A percentile compares a stretch with the other conserved stretches of the same genome.
Conservation (phyloP, 1,140 invertebrate genomes). For the Aphaenogaster ashmeadi region DNA sequence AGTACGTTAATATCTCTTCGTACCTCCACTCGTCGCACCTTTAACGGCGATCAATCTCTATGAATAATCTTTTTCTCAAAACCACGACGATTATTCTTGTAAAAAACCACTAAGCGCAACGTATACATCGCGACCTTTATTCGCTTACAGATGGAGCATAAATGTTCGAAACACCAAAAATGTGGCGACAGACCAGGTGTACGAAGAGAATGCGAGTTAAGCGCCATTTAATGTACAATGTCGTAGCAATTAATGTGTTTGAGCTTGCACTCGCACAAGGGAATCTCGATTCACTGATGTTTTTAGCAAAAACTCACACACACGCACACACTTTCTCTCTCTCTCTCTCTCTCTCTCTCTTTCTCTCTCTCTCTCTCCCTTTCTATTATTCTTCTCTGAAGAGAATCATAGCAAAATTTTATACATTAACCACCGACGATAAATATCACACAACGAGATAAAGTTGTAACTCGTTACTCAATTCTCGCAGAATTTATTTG, state of each 20-base stretch:
- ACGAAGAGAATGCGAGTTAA: background rate
- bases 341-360: conserved; percentile 1
- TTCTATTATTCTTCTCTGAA: conserved; percentile 44
- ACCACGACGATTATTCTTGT: background rate
- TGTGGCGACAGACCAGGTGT: background rate
- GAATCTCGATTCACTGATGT: conserved; percentile 40
- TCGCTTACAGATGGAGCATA: conserved; percentile 19
- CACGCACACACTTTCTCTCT: background rate
- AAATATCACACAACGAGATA: conserved; percentile 77
- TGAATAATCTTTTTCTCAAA: conserved; percentile 31
- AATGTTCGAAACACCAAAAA: background rate
- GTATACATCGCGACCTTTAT: background rate
- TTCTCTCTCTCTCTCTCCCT: conserved; percentile 17
- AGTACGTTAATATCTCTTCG: conserved; percentile 19
- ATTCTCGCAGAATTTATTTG: conserved; percentile 68
- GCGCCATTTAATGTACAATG: conserved; percentile 5
- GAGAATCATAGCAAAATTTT: conserved; percentile 71
- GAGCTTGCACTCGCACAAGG: conserved; percentile 31
- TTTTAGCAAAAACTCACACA: conserved; percentile 2
- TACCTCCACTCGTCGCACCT: background rate
- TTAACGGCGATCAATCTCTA: background rate
- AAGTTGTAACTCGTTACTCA: conserved; percentile 72
- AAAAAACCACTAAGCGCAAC: conserved; percentile 2
- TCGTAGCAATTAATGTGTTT: conserved; percentile 23
- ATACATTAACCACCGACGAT: conserved; percentile 79